Conservation (phyloP, 2,113 vertebrate genomes). For the Hiodon tergisus region DNA sequence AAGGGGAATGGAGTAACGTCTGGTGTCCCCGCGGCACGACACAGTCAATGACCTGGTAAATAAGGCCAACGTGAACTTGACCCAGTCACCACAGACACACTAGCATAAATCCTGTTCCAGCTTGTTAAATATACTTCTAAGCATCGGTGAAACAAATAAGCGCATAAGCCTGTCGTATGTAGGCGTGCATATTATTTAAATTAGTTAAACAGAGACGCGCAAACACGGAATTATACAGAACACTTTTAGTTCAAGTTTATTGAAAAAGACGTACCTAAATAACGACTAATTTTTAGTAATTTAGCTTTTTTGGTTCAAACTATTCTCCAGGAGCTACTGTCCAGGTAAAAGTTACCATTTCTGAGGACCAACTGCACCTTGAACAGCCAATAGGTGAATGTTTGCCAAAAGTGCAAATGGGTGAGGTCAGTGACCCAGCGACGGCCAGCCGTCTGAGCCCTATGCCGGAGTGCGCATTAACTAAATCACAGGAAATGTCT, state of each 20-base stretch:
- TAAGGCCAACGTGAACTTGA: neutral
- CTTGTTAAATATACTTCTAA: neutral
- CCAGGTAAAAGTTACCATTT: too few relatives aligned
- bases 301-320: too few relatives aligned
- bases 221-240: neutral
- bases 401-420: slow-evolving; percentile 37
- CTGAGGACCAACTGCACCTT: neutral
- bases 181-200: neutral
- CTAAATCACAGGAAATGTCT: slow-evolving; percentile 57
- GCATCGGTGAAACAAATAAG: neutral
- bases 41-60: neutral
- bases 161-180: neutral
- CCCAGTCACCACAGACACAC: neutral
- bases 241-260: too few relatives aligned
- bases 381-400: slow-evolving; percentile 42
- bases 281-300: too few relatives aligned
- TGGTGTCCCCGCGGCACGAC: neutral
- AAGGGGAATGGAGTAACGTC: neutral
- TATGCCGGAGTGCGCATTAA: slow-evolving; percentile 36
- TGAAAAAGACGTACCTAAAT: too few relatives aligned
- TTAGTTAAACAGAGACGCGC: neutral
- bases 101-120: neutral
- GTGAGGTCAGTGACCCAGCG: slow-evolving; percentile 53
- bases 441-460: slow-evolving; percentile 21
- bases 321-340: too few relatives aligned